Percentiles rank a stretch among this genome's conserved stretches.
Conservation (phyloP, 2,113 vertebrate species). For the Podarcis cretensis region DNA sequence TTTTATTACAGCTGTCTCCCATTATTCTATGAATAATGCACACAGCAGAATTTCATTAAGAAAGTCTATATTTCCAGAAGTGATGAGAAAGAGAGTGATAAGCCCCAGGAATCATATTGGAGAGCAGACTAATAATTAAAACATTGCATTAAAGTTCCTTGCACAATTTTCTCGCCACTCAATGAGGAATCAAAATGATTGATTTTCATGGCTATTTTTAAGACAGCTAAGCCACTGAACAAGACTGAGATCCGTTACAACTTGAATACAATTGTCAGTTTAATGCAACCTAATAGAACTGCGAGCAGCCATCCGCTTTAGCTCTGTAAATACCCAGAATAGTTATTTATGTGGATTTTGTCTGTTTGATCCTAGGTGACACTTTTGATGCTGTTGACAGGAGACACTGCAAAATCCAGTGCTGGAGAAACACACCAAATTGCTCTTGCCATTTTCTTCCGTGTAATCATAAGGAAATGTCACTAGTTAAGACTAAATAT, state of each 20-base stretch:
- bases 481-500: not conserved
- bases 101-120: not conserved
- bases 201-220: conserved; percentile 11
- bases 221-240: not conserved
- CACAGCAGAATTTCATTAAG: conserved; percentile 7
- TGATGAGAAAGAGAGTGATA: not conserved
- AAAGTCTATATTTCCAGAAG: not conserved
- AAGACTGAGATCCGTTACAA: not conserved
- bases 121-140: not conserved
- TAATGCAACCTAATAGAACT: not conserved
- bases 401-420: not conserved
- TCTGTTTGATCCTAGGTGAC: not conserved
- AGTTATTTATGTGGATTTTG: not conserved
- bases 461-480: not conserved
- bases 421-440: not conserved
- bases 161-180: not conserved
- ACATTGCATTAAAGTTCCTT: not conserved
- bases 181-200: not conserved
- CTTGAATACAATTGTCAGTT: not conserved
- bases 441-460: not conserved
- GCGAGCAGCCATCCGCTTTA: not conserved
- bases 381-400: not conserved
- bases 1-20: conserved; percentile 26
- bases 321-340: conserved; percentile 2
- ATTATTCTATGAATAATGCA: conserved; percentile 30